Base-by-base conservation (phyloP, 2,888 invertebrate species). In the Odontomyia ornata region DNA sequence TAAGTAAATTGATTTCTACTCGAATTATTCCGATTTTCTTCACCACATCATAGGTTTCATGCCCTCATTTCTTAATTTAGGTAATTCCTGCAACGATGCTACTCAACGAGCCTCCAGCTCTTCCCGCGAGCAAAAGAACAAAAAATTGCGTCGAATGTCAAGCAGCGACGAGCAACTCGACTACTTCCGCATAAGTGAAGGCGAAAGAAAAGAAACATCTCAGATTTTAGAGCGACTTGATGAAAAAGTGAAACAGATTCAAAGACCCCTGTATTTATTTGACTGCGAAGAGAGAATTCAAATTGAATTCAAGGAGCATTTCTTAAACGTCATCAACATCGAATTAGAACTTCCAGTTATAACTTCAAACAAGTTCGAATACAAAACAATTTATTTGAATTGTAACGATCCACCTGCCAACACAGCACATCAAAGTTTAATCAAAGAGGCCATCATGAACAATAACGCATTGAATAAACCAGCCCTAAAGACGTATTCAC, bases 201-300 rank as follows among this genome's bases (percentile, higher is more conserved):
- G 30, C 1, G 73, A 73, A 73, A 73, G 9, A 15, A 15, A 60
- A 60, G 28, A 13, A 11, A 60, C 57, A 1, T n/a, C 56, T 13
- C 1, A 7, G n/a, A 2, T 36, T 7, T n/a, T 73, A 18, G 13
- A 13, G 11, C 9, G 21, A 60, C 36, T 73, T 15, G n/a, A 18
- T 15, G 60, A 15, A 13, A n/a, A n/a, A 11, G 43, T 60, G 21
- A 27, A 60, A 13, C 18, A 4, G 1, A n/a, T n/a, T 21, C 1
- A 28, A 67, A 13, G 7, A n/a, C 47, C 21, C 13, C 15, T 62
- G 4, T 56, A 69, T 75, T 62, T 62, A n/a, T 62, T 75, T 18
- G 57, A 78, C 36, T 78, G 78, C 47, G 62, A 69, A 13, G 43
- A 75, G 23, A 69, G 46, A 0, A 62, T 43, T 13, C 73, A 69